Conservation (phyloP, 2,888 invertebrate genomes). For the Camponotus fellah region DNA sequence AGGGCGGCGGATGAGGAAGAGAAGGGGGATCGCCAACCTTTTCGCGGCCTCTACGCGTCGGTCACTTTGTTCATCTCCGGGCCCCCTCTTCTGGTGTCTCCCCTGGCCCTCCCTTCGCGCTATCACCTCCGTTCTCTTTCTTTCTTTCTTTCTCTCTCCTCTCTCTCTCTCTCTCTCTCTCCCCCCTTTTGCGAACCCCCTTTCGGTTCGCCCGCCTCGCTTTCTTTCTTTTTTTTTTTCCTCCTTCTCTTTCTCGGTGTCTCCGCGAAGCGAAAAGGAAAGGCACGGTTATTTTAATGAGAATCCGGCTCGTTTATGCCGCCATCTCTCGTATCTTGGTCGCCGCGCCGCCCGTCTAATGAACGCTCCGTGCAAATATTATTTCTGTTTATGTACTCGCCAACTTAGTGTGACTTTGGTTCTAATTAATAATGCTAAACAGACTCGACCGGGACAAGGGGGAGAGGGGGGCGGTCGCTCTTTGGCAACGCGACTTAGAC, state of each 20-base stretch:
- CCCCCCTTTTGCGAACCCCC: conserved; percentile 9
- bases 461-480: conserved; percentile 5
- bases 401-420: conserved; percentile 85
- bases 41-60: conserved; percentile 55
- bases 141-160: neutral
- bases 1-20: conserved; percentile 46
- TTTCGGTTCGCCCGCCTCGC: neutral
- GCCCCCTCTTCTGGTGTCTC: neutral
- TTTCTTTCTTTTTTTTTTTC: conserved; percentile 8
- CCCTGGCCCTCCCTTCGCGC: neutral
- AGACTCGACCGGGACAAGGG: conserved; percentile 61
- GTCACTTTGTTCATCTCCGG: conserved; percentile 66
- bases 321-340: conserved; percentile 74
- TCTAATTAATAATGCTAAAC: conserved; percentile 86
- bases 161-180: neutral
- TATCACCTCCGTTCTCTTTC: neutral
- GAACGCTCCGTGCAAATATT: conserved; percentile 85
- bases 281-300: conserved; percentile 85
- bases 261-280: conserved; percentile 67
- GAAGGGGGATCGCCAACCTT: conserved; percentile 43
- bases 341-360: conserved; percentile 80
- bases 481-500: conserved; percentile 30
- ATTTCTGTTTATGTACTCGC: conserved; percentile 85
- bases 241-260: conserved; percentile 10
- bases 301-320: conserved; percentile 84